Evolutionary conservation across 2,888 invertebrate genomes (phyloP).

Genomic region (Spisula solida): DNA sequence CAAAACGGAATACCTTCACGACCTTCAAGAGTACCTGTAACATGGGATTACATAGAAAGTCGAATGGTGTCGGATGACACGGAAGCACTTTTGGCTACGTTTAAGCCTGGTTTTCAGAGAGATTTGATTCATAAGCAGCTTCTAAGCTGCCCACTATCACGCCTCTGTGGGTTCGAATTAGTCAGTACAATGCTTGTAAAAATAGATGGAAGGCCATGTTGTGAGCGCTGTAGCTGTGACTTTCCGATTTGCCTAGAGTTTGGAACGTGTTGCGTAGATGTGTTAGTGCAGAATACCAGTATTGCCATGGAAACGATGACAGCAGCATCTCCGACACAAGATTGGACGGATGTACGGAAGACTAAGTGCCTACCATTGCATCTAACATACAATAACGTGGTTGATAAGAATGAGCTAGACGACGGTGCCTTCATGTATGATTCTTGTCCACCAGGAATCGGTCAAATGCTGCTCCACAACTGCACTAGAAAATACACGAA

Average conservation of each 20-base stretch:
- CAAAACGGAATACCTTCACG: background rate
- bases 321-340: background rate
- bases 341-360: background rate
- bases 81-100: background rate
- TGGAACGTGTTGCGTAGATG: background rate
- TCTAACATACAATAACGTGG: background rate
- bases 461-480: background rate
- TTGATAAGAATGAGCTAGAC: background rate
- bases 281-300: too few species aligned
- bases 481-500: conserved; percentile 20
- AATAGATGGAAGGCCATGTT: background rate
- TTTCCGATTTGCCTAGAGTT: background rate
- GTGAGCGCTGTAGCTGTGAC: conserved; percentile 16
- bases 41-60: background rate
- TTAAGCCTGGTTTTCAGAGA: conserved; percentile 16
- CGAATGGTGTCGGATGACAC: background rate
- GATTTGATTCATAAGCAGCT: conserved; percentile 2
- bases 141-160: background rate
- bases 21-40: background rate
- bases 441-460: background rate
- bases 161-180: conserved; percentile 7
- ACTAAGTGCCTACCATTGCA: background rate
- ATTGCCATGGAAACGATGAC: background rate
- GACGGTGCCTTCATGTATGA: background rate
- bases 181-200: background rate